Conservation (phyloP, 2,797 vertebrate genomes). For the Enteromius treurensis region DNA sequence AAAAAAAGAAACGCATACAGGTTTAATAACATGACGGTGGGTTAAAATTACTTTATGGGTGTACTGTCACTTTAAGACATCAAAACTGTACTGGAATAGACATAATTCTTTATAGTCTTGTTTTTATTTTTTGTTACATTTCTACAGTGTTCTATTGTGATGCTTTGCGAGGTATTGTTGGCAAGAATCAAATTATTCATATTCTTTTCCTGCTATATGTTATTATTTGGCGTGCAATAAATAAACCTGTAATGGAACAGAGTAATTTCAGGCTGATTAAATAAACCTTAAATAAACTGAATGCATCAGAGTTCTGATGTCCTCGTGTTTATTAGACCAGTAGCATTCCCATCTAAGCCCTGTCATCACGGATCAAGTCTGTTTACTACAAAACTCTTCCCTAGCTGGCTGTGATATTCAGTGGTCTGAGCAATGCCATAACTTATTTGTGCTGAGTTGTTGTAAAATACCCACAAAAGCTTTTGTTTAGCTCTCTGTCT, state of each 20-base stretch:
- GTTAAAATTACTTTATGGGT: neutral
- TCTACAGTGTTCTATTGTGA: neutral
- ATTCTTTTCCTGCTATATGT: neutral
- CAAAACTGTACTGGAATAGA: neutral
- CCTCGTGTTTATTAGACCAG: constrained; percentile 6
- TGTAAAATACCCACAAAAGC: neutral
- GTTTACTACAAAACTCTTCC: constrained; percentile 24
- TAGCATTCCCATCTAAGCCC: constrained; percentile 17
- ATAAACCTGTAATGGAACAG: neutral
- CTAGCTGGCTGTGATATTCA: constrained; percentile 18
- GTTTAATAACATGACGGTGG: neutral
- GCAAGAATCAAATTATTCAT: neutral
- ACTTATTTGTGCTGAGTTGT: constrained; percentile 33
- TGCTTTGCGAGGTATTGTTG: neutral
- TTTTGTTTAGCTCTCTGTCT: constrained; percentile 36
- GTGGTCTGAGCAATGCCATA: constrained; percentile 29
- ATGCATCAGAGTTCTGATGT: neutral
- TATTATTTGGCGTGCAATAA: neutral
- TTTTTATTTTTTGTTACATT: neutral
- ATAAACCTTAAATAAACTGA: constrained; percentile 7
- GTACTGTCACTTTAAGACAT: neutral
- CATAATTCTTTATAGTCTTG: neutral
- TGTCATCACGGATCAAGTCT: constrained; percentile 28
- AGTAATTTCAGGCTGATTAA: neutral
- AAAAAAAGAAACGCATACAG: neutral